Percentiles rank a stretch among this genome's conserved stretches.
Evolutionary conservation across 2,113 vertebrate species (phyloP).

Genomic region (Tragelaphus buxtoni): DNA sequence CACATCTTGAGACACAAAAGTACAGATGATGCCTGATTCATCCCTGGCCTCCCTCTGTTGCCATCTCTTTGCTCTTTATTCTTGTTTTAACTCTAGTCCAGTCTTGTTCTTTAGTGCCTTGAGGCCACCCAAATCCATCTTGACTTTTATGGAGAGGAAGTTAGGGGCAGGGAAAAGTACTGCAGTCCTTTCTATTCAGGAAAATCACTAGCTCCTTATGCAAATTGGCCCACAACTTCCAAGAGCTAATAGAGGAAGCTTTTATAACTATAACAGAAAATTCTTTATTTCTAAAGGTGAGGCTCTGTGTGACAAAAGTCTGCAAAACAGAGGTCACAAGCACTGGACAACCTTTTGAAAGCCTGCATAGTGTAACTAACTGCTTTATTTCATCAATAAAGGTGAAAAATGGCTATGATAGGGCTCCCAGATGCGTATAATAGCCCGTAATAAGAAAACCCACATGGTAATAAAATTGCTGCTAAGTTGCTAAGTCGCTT

Average conservation of each 20-base stretch:
- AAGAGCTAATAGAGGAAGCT: background rate
- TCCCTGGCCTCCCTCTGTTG: background rate
- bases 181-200: background rate
- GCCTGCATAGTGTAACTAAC: background rate
- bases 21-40: background rate
- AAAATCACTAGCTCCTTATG: background rate
- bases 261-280: background rate
- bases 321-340: background rate
- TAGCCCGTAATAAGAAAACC: background rate
- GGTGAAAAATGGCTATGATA: background rate
- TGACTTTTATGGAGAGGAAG: background rate
- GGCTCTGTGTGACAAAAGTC: background rate
- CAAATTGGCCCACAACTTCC: background rate
- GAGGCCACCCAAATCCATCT: background rate
- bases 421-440: background rate
- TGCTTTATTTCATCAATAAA: background rate
- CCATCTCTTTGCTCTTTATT: background rate
- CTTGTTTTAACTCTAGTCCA: background rate
- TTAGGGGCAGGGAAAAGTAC: background rate
- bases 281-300: background rate
- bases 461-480: background rate
- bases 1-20: background rate
- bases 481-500: no score
- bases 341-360: background rate
- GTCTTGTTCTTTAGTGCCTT: background rate